Evolutionary conservation across 2,888 invertebrate species (phyloP), one percentile per base, ranked within the genome.

Genomic region (Drosophila mettleri): DNA sequence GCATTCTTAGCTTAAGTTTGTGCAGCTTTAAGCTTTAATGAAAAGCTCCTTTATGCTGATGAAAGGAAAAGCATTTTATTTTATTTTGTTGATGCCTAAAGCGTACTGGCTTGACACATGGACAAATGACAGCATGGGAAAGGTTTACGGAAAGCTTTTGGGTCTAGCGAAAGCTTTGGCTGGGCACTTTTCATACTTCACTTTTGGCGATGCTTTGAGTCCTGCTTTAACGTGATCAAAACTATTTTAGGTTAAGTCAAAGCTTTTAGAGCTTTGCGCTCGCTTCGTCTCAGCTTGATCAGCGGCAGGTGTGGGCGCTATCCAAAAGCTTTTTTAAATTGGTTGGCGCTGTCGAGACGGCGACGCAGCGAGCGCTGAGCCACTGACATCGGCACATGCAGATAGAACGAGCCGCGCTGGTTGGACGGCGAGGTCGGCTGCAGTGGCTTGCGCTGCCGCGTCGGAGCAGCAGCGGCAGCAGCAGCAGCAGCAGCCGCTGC

Each of bases 281-380:
- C 1, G 20, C 14, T n/a, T 14, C 7, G 8, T 2, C 39, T 7
- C 3, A 22, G 6, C 14, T 22, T 7, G 22, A 7, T 22, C 22
- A n/a, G n/a, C n/a, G n/a, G n/a, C n/a, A n/a, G n/a, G n/a, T n/a
- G n/a, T n/a, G n/a, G n/a, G n/a, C n/a, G n/a, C n/a, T n/a, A n/a
- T n/a, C n/a, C n/a, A n/a, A n/a, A n/a, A n/a, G n/a, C n/a, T n/a
- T n/a, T n/a, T n/a, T n/a, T n/a, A n/a, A n/a, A n/a, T 41, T 24
- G 9, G 29, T 1, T 3, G 0, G 2, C n/a, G 14, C 8, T 29
- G 14, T 55, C 34, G 10, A 67, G 34, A 1, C 71, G 79, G 9
- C 33, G 9, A 0, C 41, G 75, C 53, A 75, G 41, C 16, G 55
- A 31, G 0, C 54, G 71, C 43, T 77, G 77, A 8, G 77, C 77